These are phyloP conservation scores for Carcharodon carcharias DNA, from an alignment of 2,797 vertebrate species.

Conservation along the genomic window DNA sequence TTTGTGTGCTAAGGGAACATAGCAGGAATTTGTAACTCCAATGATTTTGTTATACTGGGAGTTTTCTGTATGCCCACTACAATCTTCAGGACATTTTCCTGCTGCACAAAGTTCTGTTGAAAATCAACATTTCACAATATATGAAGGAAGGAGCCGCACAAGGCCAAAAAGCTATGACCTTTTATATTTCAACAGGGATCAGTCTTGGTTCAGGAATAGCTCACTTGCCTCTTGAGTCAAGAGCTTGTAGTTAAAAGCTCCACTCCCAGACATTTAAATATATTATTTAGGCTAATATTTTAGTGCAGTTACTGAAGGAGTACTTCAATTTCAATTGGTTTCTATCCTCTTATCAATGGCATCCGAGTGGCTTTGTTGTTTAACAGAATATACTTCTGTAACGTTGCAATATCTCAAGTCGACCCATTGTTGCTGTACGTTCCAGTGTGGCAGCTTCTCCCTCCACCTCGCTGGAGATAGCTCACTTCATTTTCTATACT, in stretches of 20 bases:
- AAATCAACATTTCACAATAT: not conserved
- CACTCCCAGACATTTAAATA: not conserved
- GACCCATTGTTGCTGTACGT: not conserved
- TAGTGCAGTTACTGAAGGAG: not conserved
- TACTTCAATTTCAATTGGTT: not conserved
- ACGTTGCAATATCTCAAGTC: not conserved
- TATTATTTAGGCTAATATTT: not conserved
- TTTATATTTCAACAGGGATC: not conserved
- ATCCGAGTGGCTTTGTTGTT: not conserved
- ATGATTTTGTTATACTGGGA: not conserved
- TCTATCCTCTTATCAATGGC: not conserved
- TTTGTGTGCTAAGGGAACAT: not conserved
- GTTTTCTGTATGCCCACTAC: not conserved
- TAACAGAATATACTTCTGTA: not conserved
- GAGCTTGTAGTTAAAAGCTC: not conserved
- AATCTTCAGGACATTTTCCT: not conserved
- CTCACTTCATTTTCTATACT: constrained; percentile 40
- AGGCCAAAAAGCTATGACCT: not conserved
- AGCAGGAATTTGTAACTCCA: not conserved
- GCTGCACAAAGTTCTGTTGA: not conserved
- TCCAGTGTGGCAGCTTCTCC: not conserved
- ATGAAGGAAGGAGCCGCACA: not conserved
- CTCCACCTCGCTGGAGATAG: not conserved
- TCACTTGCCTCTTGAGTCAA: not conserved
- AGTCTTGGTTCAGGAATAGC: not conserved